Evolutionary conservation across 1,140 invertebrate species (phyloP), one percentile per base, ranked within the genome.

Genomic region (Nymphalis io): DNA sequence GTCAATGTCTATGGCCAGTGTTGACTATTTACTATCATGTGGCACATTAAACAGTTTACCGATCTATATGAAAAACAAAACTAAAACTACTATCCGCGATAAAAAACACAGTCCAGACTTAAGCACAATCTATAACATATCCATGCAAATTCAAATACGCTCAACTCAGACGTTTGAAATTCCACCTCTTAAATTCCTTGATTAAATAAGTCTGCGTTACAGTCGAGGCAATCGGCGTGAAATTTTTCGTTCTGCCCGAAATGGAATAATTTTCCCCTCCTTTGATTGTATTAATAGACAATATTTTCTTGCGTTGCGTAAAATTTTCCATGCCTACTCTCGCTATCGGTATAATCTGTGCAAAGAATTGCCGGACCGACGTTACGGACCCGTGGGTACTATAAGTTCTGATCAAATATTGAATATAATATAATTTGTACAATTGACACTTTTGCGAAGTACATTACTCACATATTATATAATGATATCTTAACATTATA

Each of bases 201-300:
- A 70, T 70, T 70, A 63, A 70, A 70, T 70, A 70, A 70, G 51
- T 20, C 60, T 70, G 40, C 42, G 44, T 59, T 63, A 59, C 57
- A 68, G 57, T 59, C 55, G 40, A 48, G 38, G 60, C 68, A 70
- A 70, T 70, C 68, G 68, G 48, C 60, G 60, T 70, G 60, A 70
- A 70, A 70, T 70, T 70, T 63, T 51, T 55, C 51, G 38, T 59
- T 59, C 44, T 60, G 33, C 60, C 60, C 18, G 27, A 71, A 71
- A 71, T 71, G 69, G 69, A 71, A 71, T 66, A 71, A 71, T 65
- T 71, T 60, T 53, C 18, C 68, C 60, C 55, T 39, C 57, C 57
- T 71, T 71, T 71, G 62, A 71, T 71, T 71, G 62, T 71, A 71
- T 71, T 71, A 71, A 66, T 71, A 66, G 62, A 71, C 69, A 61